Evolutionary conservation across 2,113 vertebrate species (phyloP).

Genomic region (Trogon surrucura): DNA sequence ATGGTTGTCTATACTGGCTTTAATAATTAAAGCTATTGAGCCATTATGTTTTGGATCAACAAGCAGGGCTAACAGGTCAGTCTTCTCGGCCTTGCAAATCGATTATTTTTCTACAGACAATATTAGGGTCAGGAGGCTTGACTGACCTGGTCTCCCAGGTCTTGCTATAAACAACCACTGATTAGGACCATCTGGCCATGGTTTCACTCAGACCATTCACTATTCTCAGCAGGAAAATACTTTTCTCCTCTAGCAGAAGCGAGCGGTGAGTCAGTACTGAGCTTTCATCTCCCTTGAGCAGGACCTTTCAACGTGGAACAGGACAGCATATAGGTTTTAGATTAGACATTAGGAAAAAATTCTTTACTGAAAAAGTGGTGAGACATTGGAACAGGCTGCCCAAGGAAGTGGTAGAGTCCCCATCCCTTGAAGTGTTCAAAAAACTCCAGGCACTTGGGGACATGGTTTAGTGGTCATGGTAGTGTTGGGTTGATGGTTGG

Average conservation of each 20-base stretch:
- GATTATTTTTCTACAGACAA: conserved; percentile 51
- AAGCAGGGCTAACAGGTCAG: conserved; percentile 57
- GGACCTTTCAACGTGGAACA: rapidly evolving
- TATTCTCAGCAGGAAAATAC: neutral
- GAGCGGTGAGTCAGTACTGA: neutral
- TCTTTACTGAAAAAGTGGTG: too few relatives aligned
- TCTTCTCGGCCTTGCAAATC: conserved; percentile 44
- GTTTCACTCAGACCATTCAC: neutral
- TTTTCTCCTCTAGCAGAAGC: neutral
- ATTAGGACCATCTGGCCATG: conserved; percentile 1
- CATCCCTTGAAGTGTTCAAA: too few relatives aligned
- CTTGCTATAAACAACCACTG: conserved; percentile 23
- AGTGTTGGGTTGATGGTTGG: too few relatives aligned
- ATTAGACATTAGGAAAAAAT: too few relatives aligned
- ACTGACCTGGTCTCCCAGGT: conserved; percentile 29
- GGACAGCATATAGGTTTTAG: neutral
- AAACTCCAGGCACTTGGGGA: too few relatives aligned
- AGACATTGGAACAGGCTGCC: too few relatives aligned
- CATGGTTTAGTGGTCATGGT: too few relatives aligned
- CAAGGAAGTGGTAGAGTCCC: too few relatives aligned
- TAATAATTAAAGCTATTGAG: conserved; percentile 71
- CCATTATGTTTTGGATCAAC: conserved; percentile 65
- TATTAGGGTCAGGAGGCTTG: conserved; percentile 39
- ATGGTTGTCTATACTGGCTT: conserved; percentile 45
- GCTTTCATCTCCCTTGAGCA: neutral